Evolutionary conservation across 2,113 vertebrate species (phyloP).

Genomic region (Eolophus roseicapilla): DNA sequence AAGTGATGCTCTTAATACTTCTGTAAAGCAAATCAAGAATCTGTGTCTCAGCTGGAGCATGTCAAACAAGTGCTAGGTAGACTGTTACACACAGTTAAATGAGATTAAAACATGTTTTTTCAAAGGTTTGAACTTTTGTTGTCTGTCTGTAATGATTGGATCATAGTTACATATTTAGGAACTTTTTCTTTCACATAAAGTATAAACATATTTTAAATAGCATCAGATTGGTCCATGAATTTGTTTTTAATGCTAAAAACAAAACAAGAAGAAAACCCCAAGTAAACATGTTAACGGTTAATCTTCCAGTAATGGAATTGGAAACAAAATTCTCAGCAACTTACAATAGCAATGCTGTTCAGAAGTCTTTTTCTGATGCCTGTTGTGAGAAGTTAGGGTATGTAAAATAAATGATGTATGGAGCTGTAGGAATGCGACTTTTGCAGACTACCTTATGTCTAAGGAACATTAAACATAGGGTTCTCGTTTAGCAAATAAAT

Average conservation of each 20-base stretch:
- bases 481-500: conserved; percentile 99
- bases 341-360: conserved; percentile 70
- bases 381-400: conserved; percentile 97
- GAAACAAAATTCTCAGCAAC: conserved; percentile 78
- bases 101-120: neutral
- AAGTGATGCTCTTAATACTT: neutral
- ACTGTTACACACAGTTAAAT: neutral
- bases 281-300: conserved; percentile 80
- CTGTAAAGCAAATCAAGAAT: neutral
- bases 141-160: neutral
- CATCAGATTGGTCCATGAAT: conserved; percentile 61
- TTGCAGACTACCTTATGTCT: conserved; percentile 97
- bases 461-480: conserved; percentile 99
- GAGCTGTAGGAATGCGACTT: conserved; percentile 94
- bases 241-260: conserved; percentile 73
- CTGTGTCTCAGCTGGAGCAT: neutral
- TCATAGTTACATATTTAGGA: neutral
- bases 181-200: conserved; percentile 35
- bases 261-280: conserved; percentile 53
- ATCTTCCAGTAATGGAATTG: conserved; percentile 75
- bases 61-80: neutral
- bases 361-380: conserved; percentile 87
- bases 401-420: conserved; percentile 99
- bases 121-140: conserved; percentile 23
- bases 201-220: conserved; percentile 37